phyloP scores from a whole-genome alignment of 2,113 vertebrate genomes.

The Planiliza haematocheilus region DNA sequence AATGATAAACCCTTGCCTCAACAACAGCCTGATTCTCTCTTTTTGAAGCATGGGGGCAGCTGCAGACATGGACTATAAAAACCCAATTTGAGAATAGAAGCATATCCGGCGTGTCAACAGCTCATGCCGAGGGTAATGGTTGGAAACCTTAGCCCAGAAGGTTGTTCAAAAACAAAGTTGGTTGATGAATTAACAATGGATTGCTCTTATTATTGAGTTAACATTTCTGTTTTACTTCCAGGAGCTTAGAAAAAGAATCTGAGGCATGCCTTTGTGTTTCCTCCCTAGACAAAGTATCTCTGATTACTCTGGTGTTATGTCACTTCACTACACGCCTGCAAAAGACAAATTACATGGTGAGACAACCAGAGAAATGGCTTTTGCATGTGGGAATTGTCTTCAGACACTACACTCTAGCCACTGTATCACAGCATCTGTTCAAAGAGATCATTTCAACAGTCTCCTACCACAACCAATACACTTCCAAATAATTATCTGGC shows the following conservation, averaged over 20 bases:
- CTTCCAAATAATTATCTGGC: constrained; percentile 58
- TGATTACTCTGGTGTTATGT: constrained; percentile 78
- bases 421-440: constrained; percentile 75
- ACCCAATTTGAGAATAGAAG: constrained; percentile 76
- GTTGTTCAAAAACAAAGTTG: constrained; percentile 65
- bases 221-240: constrained; percentile 77
- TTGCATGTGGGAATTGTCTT: constrained; percentile 72
- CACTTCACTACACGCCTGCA: constrained; percentile 64
- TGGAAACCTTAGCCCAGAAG: constrained; percentile 65
- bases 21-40: constrained; percentile 74
- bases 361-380: constrained; percentile 59
- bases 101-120: constrained; percentile 73
- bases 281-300: constrained; percentile 78
- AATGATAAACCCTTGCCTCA: constrained; percentile 65
- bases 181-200: constrained; percentile 73
- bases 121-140: constrained; percentile 73
- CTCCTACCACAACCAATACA: constrained; percentile 40
- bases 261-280: constrained; percentile 73
- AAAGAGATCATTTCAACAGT: constrained; percentile 69
- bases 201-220: constrained; percentile 67
- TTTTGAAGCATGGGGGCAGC: constrained; percentile 79
- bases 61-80: constrained; percentile 83
- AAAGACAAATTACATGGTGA: constrained; percentile 72
- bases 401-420: constrained; percentile 52
- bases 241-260: constrained; percentile 74